Percentiles rank a stretch among this genome's conserved stretches.
These are phyloP conservation scores for Tetragonula carbonaria DNA, from an alignment of 2,888 invertebrate species.

Conservation along the genomic window DNA sequence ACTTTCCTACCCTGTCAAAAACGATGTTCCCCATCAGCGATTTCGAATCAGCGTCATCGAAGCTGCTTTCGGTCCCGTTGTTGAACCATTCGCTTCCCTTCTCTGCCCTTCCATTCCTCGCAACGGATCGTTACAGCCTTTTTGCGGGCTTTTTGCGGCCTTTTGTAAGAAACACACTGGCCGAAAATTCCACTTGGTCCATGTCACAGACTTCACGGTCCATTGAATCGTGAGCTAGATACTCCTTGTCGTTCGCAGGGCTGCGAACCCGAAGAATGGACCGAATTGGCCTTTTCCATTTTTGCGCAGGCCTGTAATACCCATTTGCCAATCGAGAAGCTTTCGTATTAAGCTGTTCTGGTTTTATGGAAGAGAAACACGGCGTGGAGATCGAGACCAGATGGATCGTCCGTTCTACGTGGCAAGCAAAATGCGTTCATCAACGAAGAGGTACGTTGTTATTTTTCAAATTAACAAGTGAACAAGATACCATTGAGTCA, in stretches of 20 bases:
- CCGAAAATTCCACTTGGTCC: conserved; percentile 77
- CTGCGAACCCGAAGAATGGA: conserved; percentile 75
- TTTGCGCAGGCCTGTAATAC: conserved; percentile 62
- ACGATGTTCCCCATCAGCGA: conserved; percentile 47
- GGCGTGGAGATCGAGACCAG: background rate
- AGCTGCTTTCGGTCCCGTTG: conserved; percentile 19
- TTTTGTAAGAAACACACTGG: conserved; percentile 69
- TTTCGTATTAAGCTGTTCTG: conserved; percentile 55
- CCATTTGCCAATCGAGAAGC: conserved; percentile 52
- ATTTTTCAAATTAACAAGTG: background rate
- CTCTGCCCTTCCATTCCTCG: conserved; percentile 29
- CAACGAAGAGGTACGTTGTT: background rate
- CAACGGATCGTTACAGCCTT: conserved; percentile 49
- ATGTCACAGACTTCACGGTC: conserved; percentile 78
- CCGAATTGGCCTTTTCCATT: conserved; percentile 74
- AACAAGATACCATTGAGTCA: background rate
- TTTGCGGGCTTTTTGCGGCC: conserved; percentile 68
- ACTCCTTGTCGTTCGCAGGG: conserved; percentile 71
- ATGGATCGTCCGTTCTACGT: background rate
- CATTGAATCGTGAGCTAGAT: conserved; percentile 68
- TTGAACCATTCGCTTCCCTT: conserved; percentile 46
- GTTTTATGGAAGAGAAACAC: background rate
- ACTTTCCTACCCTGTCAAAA: conserved; percentile 29
- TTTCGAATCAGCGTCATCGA: conserved; percentile 28
- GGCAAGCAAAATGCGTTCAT: no score